Base-by-base conservation (phyloP, 2,888 invertebrate genomes). In the Lapara coniferarum region DNA sequence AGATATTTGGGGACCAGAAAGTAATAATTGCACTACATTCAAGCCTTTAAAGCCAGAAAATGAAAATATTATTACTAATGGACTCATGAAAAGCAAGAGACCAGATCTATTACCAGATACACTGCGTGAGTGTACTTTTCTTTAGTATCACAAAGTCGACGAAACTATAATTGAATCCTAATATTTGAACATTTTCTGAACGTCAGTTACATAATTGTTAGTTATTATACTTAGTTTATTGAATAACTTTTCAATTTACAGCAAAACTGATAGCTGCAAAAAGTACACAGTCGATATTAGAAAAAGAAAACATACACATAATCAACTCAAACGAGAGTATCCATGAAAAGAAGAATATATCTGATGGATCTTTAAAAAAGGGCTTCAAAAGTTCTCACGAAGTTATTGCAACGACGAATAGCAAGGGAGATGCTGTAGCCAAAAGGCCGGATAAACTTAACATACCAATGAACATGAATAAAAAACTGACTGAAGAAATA, bases 1-100 rank as follows among this genome's bases (percentile, higher is more conserved):
- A 91, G 98, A 98, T 85, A 96, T 98, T 78, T 98, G 98, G 98
- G 96, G 96, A 73, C 95, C 96, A 69, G 95, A 96, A 82, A 86
- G 88, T 73, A 93, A 92, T 75, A 90, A 86, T 73, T 92, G 93
- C 75, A 90, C 94, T 53, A 91, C 93, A 30, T 94, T 94, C 72
- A 91, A 93, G 78, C 91, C 95, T 76, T 79, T 89, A 78, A 89
- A 89, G 80, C 75, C 81, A 69, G 92, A 92, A 75, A 90, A 86
- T 77, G 91, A 91, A 69, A 89, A 83, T 73, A 89, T 88, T 72
- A 80, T 87, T 37, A 94, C 91, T 72, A 93, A 95, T 73, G 94
- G 95, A 13, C 72, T 92, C 10, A 91, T 94, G 90, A 94, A 94
- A 74, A 93, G 93, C 74, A 94, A 95, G 73, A 89, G 95, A 75